These are phyloP conservation scores for Poeciliopsis prolifica DNA, from an alignment of 2,113 vertebrate genomes.

Conservation along the genomic window DNA sequence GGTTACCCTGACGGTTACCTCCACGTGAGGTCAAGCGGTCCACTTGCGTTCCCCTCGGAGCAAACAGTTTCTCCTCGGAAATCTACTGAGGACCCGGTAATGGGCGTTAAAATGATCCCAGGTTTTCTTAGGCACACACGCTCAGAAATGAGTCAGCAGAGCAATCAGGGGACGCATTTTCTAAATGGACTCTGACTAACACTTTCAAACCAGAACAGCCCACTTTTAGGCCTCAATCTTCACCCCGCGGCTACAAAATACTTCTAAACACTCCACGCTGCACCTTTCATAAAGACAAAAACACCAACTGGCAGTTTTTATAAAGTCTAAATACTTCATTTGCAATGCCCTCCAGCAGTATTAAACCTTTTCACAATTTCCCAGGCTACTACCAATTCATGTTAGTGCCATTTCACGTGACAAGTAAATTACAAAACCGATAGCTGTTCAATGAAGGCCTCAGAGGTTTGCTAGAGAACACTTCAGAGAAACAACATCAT, in stretches of 20 bases:
- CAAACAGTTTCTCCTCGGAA: slow-evolving; percentile 30
- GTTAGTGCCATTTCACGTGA: no score
- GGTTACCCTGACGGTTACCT: slow-evolving; percentile 27
- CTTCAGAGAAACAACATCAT: no score
- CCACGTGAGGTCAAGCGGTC: slow-evolving; percentile 33
- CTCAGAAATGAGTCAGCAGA: slow-evolving; percentile 27
- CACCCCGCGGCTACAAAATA: background rate
- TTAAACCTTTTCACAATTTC: no score
- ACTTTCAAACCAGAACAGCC: slow-evolving; percentile 3
- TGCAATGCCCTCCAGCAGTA: no score
- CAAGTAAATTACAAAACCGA: no score
- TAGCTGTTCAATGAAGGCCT: no score
- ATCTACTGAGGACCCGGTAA: slow-evolving; percentile 7
- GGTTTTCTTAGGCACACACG: slow-evolving; percentile 53
- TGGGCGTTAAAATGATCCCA: slow-evolving; percentile 32
- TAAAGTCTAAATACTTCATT: no score
- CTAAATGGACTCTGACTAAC: slow-evolving; percentile 10
- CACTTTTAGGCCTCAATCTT: background rate
- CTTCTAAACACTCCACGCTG: background rate
- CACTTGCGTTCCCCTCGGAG: slow-evolving; percentile 32
- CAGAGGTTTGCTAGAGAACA: no score
- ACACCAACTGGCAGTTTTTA: slow-evolving; percentile 11
- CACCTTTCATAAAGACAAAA: slow-evolving; percentile 4
- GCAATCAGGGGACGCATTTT: slow-evolving; percentile 20
- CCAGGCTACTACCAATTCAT: no score